These are phyloP conservation scores for Lordiphosa andalusiaca DNA, from an alignment of 2,888 invertebrate species.

Conservation along the genomic window DNA sequence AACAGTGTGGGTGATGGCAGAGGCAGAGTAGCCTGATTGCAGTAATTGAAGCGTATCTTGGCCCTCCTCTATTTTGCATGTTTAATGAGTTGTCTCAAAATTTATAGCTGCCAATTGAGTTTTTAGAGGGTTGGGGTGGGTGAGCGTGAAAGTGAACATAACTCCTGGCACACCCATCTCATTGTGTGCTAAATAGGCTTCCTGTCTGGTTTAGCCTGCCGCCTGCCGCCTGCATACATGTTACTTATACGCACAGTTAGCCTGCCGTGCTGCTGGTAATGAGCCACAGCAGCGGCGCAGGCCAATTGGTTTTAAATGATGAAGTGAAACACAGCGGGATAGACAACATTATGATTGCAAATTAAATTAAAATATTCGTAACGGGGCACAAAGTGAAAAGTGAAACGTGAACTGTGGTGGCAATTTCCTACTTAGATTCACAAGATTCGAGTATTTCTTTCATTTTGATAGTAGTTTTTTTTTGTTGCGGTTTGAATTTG, in stretches of 20 bases:
- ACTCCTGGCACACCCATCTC: constrained; percentile 2
- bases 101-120: constrained; percentile 58
- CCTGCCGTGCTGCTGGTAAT: constrained; percentile 24
- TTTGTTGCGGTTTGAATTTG: constrained; percentile 81
- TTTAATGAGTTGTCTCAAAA: constrained; percentile 67
- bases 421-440: not conserved
- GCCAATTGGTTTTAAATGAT: constrained; percentile 14
- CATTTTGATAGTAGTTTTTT: not conserved
- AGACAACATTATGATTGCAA: constrained; percentile 48
- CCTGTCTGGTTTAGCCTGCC: constrained; percentile 37
- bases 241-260: constrained; percentile 72
- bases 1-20: constrained; percentile 18
- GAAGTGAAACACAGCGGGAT: constrained; percentile 40
- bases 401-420: constrained; percentile 38
- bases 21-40: constrained; percentile 26
- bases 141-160: constrained; percentile 50
- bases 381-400: constrained; percentile 6
- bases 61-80: constrained; percentile 53
- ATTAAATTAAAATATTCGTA: constrained; percentile 59
- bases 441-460: constrained; percentile 4
- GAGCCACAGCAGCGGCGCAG: constrained; percentile 18
- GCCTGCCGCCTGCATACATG: constrained; percentile 16
- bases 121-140: constrained; percentile 33
- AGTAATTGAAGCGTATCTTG: constrained; percentile 63
- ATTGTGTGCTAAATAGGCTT: constrained; percentile 72